These are phyloP conservation scores for Nemapogon koenigi DNA, from an alignment of 2,888 invertebrate species.

Conservation along the genomic window DNA sequence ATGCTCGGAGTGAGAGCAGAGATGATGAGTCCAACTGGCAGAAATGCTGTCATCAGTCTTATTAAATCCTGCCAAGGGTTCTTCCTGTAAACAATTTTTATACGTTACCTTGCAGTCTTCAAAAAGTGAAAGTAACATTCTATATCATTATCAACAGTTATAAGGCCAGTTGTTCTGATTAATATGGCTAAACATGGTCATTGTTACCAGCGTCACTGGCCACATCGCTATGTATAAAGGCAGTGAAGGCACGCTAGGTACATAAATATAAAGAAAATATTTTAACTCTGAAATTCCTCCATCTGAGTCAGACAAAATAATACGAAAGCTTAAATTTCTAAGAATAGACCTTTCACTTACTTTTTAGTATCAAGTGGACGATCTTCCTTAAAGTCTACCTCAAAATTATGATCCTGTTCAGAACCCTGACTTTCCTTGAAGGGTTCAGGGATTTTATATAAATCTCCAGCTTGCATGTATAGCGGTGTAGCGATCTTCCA, in stretches of 20 bases:
- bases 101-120: no score
- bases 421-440: slow-evolving; percentile 30
- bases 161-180: no score
- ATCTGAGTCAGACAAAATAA: slow-evolving; percentile 13
- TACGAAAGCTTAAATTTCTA: slow-evolving; percentile 18
- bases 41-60: slow-evolving; percentile 69
- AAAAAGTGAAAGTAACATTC: no score
- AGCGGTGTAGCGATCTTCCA: slow-evolving; percentile 22
- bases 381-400: slow-evolving; percentile 24
- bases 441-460: slow-evolving; percentile 35
- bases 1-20: slow-evolving; percentile 74
- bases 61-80: slow-evolving; percentile 70
- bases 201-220: no score
- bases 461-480: slow-evolving; percentile 38
- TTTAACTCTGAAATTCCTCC: no score
- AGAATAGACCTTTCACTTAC: slow-evolving; percentile 16
- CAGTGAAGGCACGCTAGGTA: no score
- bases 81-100: slow-evolving; percentile 23
- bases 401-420: slow-evolving; percentile 30
- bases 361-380: slow-evolving; percentile 31
- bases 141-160: no score
- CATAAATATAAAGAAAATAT: no score
- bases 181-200: no score
- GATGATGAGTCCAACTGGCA: slow-evolving; percentile 74
- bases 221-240: no score